These are phyloP conservation scores for Leucoraja ocellata DNA, from an alignment of 2,797 vertebrate species.

Conservation along the genomic window DNA sequence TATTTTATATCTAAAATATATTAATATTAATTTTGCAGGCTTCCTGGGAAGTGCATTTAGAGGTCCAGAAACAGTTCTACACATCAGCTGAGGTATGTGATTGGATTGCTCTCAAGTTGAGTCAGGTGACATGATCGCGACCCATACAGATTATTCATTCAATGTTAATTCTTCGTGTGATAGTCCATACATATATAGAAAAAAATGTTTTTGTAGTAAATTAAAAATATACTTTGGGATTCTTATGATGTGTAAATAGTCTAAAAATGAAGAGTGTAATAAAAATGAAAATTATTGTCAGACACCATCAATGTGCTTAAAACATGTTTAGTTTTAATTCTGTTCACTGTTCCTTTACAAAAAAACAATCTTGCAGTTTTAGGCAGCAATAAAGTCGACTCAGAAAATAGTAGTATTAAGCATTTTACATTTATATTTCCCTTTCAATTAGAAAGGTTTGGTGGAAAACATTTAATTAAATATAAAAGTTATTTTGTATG, in stretches of 20 bases:
- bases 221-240: not conserved
- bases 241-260: not conserved
- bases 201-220: not conserved
- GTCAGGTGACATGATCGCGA: not conserved
- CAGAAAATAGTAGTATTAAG: not conserved
- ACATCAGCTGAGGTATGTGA: not conserved
- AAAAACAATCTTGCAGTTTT: not conserved
- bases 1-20: not conserved
- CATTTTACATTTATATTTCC: not conserved
- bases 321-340: not conserved
- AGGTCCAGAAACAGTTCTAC: not conserved
- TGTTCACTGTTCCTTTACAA: not conserved
- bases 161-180: not conserved
- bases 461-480: slow-evolving; percentile 10
- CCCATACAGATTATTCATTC: not conserved
- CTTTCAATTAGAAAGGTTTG: not conserved
- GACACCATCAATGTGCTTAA: not conserved
- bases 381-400: not conserved
- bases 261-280: not conserved
- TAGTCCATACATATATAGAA: not conserved
- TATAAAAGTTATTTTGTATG: not conserved
- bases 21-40: not conserved
- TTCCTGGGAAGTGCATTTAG: not conserved
- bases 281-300: no score
- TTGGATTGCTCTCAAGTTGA: not conserved